Evolutionary conservation across 2,888 invertebrate species (phyloP), one percentile per base, ranked within the genome.

Genomic region (Rhamphomyia laevipes): DNA sequence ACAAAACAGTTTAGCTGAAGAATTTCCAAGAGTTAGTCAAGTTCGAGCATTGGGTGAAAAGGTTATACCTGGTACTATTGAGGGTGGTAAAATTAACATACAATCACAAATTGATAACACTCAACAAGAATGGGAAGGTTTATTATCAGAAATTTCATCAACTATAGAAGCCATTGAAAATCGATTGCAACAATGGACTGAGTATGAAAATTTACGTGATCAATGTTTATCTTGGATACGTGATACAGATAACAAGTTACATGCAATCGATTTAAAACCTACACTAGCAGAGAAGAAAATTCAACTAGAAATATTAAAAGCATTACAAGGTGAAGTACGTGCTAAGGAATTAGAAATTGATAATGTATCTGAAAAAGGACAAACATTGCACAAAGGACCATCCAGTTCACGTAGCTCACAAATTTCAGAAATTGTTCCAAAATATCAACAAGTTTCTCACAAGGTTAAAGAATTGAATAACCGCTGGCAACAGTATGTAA

Each of bases 301-400:
- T 27, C 92, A 93, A 59, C 74, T 92, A 43, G 89, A 91, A 56
- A 76, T 79, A 46, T 75, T 94, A 54, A 80, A 87, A 67, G 73
- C 75, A 23, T 67, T 91, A 27, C 92, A 92, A 72, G 91, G 91
- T 43, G 89, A 91, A 72, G 84, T 92, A 2, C 78, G 88, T 42
- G 90, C 91, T 4, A 91, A 91, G 62, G 92, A 92, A 69, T 71
- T 92, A 12, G 94, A 94, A 73, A 89, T 94, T 50, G 94, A 95
- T 60, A 84, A 86, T 47, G 86, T 95, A 0, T 91, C 90, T 18
- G 95, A 95, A 66, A 82, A 86, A 56, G 89, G 91, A 0, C 93
- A 95, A 63, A 80, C 85, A 54, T 70, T 92, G 12, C 82, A 87
- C 53, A 86, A 86, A 55, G 82, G 83, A 12, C 77, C 81, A 1